Conservation (phyloP, 2,888 invertebrate genomes). For the Criorhina ranunculi region DNA sequence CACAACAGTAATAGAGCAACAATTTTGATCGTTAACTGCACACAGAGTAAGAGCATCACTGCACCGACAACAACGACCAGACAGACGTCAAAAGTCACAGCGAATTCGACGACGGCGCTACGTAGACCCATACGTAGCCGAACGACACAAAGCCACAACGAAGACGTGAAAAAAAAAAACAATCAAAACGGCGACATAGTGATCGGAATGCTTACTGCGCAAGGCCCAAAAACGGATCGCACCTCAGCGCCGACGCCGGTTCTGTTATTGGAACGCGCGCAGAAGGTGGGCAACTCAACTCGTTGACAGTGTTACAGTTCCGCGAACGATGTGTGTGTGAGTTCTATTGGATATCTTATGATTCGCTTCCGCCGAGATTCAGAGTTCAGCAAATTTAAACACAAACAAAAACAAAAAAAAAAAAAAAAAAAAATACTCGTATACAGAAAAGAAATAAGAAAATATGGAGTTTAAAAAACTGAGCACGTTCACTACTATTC, state of each 20-base stretch:
- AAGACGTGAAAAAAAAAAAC: constrained; percentile 45
- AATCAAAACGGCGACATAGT: constrained; percentile 49
- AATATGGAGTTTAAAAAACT: constrained; percentile 46
- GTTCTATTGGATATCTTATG: constrained; percentile 41
- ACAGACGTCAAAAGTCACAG: constrained; percentile 41
- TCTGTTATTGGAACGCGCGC: constrained; percentile 43
- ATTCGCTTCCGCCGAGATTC: constrained; percentile 69
- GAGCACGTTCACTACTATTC: constrained; percentile 62
- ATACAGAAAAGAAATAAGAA: constrained; percentile 13
- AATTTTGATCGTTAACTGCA: constrained; percentile 36
- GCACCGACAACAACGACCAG: constrained; percentile 20
- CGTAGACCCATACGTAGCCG: constrained; percentile 43
- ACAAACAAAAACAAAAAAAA: constrained; percentile 29
- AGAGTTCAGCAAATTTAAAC: constrained; percentile 48
- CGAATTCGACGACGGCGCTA: constrained; percentile 54
- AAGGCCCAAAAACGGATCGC: constrained; percentile 62
- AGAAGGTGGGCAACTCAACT: constrained; percentile 63
- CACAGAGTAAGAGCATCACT: constrained; percentile 28
- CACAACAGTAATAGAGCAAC: constrained; percentile 19
- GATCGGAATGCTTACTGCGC: constrained; percentile 67
- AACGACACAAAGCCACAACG: constrained; percentile 36
- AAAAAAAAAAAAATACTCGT: constrained; percentile 27
- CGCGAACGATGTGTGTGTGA: constrained; percentile 37
- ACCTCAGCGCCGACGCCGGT: constrained; percentile 58
- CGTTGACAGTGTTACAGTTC: constrained; percentile 68